These are phyloP conservation scores for Ormyrus pomaceus DNA, from an alignment of 2,888 invertebrate genomes.

Conservation along the genomic window DNA sequence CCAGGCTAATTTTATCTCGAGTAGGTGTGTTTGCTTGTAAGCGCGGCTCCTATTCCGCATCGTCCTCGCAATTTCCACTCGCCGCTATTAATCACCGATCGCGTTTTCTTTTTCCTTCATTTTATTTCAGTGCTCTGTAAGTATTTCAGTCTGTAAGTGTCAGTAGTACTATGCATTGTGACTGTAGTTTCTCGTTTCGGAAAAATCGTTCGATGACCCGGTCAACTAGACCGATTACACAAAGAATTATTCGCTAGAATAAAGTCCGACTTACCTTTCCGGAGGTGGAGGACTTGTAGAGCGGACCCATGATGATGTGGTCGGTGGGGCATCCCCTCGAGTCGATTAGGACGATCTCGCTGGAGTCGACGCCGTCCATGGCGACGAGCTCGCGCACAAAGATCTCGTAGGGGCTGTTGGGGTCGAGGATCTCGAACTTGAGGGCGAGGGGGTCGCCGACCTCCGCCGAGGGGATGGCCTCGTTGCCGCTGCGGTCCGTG, in stretches of 20 bases:
- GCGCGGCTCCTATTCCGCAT: constrained; percentile 16
- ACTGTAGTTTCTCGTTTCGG: too few species aligned
- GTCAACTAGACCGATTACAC: too few species aligned
- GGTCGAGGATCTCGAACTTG: constrained; percentile 94
- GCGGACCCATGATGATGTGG: constrained; percentile 94
- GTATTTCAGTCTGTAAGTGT: too few species aligned
- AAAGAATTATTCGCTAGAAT: too few species aligned
- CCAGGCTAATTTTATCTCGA: constrained; percentile 11
- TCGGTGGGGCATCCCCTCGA: constrained; percentile 95
- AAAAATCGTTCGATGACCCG: too few species aligned
- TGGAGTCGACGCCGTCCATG: constrained; percentile 94
- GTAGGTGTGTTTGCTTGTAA: not conserved
- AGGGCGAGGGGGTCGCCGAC: constrained; percentile 95
- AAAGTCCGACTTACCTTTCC: constrained; percentile 82
- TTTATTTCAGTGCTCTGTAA: too few species aligned
- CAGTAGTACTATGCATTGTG: too few species aligned
- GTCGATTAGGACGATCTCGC: constrained; percentile 94
- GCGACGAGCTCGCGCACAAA: constrained; percentile 96
- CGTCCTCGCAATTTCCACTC: constrained; percentile 38
- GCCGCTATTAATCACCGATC: constrained; percentile 40
- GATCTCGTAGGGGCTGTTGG: constrained; percentile 95
- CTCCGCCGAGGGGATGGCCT: constrained; percentile 91
- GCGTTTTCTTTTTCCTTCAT: too few species aligned
- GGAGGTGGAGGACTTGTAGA: constrained; percentile 87
- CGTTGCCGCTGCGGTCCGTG: constrained; percentile 89